These are phyloP conservation scores for Lithosia quadra DNA, from an alignment of 2,888 invertebrate species.

Conservation along the genomic window DNA sequence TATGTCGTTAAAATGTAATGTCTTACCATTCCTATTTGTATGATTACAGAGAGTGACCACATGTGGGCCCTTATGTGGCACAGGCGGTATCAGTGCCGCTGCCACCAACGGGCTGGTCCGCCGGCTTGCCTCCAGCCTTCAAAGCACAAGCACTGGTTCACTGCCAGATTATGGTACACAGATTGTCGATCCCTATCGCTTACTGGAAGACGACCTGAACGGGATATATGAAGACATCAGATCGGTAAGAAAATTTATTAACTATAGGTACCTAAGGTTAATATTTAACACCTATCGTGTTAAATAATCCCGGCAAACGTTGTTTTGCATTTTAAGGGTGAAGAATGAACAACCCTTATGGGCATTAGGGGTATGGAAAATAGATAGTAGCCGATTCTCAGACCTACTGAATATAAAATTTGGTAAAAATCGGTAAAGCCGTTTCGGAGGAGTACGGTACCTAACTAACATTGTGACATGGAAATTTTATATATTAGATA, in stretches of 20 bases:
- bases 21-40: conserved; percentile 20
- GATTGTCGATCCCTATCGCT: conserved; percentile 94
- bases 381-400: no score
- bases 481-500: no score
- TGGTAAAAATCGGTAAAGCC: no score
- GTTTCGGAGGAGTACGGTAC: no score
- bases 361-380: no score
- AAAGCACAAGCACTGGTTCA: conserved; percentile 93
- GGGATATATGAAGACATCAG: conserved; percentile 95
- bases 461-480: no score
- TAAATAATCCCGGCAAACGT: no score
- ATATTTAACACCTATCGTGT: neutral
- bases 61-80: conserved; percentile 77
- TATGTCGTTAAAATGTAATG: neutral
- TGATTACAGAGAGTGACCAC: conserved; percentile 81
- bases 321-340: no score
- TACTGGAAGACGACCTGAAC: conserved; percentile 95
- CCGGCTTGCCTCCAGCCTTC: conserved; percentile 89
- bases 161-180: conserved; percentile 90
- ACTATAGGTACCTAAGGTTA: conserved; percentile 6
- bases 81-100: conserved; percentile 63
- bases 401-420: no score
- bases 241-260: conserved; percentile 86
- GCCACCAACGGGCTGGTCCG: conserved; percentile 71
- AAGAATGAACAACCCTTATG: no score